These are phyloP conservation scores for Ceryle rudis DNA, from an alignment of 2,797 vertebrate genomes.

Conservation along the genomic window DNA sequence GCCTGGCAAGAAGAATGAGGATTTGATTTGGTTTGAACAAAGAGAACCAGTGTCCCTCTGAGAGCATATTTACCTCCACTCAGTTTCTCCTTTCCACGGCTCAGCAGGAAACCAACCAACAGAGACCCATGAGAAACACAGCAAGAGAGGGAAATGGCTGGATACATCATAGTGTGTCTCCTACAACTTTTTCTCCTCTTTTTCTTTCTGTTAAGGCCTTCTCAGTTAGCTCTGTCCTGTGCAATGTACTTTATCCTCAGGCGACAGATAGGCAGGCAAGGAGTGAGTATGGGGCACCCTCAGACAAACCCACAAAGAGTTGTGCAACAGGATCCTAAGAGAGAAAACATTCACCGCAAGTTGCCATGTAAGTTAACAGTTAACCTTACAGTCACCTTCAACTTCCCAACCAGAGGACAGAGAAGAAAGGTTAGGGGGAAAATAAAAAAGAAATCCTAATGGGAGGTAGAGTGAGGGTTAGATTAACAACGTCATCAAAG, in stretches of 20 bases:
- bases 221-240: neutral
- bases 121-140: neutral
- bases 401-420: neutral
- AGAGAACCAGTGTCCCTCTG: neutral
- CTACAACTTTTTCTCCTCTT: neutral
- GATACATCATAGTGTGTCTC: no score
- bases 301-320: neutral
- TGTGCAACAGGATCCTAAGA: neutral
- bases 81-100: neutral
- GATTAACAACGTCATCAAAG: neutral
- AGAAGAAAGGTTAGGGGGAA: neutral
- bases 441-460: neutral
- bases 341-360: neutral
- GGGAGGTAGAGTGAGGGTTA: neutral
- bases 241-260: neutral
- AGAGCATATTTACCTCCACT: neutral
- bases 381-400: neutral
- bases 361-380: neutral
- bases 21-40: neutral
- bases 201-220: neutral
- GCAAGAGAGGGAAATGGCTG: neutral
- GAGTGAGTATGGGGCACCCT: neutral
- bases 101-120: neutral
- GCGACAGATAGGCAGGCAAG: neutral
- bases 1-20: neutral